phyloP scores from a whole-genome alignment of 53 echinoderm and acorn worm species.

The Zoroaster sp. region DNA sequence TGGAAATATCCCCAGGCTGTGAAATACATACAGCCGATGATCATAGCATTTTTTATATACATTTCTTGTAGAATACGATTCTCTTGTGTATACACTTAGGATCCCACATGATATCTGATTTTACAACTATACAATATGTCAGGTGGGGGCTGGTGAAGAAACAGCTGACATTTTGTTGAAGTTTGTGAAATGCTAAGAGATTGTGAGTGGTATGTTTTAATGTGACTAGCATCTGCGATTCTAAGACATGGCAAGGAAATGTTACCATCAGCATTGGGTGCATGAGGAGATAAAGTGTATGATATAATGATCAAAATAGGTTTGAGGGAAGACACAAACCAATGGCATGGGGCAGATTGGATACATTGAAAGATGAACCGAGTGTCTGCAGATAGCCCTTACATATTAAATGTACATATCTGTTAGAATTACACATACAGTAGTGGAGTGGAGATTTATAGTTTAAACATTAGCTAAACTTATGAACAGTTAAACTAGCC shows the following conservation, averaged over 20 bases:
- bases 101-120: neutral
- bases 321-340: neutral
- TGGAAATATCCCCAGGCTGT: neutral
- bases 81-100: neutral
- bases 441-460: too few relatives aligned
- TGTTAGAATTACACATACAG: too few relatives aligned
- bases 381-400: too few relatives aligned
- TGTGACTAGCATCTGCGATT: conserved; percentile 2
- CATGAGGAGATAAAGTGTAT: neutral
- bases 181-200: neutral
- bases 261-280: neutral
- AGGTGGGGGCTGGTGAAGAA: conserved; percentile 18
- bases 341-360: neutral
- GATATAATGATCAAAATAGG: neutral
- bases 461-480: too few relatives aligned
- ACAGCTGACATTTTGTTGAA: conserved; percentile 50
- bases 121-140: conserved; percentile 37
- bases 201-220: conserved; percentile 11
- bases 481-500: too few relatives aligned
- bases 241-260: neutral
- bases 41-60: neutral
- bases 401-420: too few relatives aligned
- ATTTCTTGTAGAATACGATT: neutral
- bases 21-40: conserved; percentile 18
- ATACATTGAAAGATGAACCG: neutral